phyloP scores from a whole-genome alignment of 92 coral and sea anemone genomes.

The Umimayanthus kanabou region DNA sequence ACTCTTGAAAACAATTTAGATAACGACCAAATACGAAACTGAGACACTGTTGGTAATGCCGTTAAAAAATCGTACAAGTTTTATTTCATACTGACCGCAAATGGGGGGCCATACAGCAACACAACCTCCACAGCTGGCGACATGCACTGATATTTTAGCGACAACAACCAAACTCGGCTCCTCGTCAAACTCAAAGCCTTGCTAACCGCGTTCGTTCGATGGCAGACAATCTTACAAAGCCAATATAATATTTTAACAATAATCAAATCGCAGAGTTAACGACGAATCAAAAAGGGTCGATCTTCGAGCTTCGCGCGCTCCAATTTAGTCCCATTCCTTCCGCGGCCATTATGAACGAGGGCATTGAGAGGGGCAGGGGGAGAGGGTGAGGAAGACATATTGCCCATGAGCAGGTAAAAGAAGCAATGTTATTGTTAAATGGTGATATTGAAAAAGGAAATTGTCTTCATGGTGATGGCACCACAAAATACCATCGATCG shows the following conservation, averaged over 20 bases:
- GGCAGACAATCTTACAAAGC: no score
- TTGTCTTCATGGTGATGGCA: neutral
- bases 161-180: neutral
- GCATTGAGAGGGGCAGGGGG: no score
- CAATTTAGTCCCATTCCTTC: no score
- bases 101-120: slow-evolving; percentile 16
- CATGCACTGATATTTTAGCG: neutral
- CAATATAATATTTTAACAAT: no score
- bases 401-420: neutral
- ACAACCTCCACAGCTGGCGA: neutral
- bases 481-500: neutral
- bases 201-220: no score
- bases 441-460: neutral
- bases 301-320: no score
- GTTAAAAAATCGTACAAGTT: neutral
- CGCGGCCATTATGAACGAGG: no score
- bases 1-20: no score
- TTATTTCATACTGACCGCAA: slow-evolving; percentile 7
- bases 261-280: no score
- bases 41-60: neutral
- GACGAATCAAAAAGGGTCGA: no score
- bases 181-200: no score
- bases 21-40: no score
- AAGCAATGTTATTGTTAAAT: neutral
- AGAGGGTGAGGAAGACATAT: neutral